A percentile compares a stretch with the other conserved stretches of the same genome.
Evolutionary conservation across 2,888 invertebrate genomes (phyloP).

Genomic region (Eupithecia abbreviata): DNA sequence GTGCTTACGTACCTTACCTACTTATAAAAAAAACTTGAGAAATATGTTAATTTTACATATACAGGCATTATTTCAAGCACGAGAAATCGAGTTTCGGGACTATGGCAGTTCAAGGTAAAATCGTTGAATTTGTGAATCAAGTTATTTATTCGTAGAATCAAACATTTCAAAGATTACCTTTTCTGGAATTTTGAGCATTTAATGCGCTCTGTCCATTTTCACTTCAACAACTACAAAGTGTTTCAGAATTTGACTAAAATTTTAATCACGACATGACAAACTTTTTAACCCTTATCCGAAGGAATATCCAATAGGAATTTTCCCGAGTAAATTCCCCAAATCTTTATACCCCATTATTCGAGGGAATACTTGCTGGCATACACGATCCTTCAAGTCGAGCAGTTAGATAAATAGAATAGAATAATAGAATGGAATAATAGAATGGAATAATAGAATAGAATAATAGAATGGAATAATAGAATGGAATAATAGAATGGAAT

Average conservation of each 20-base stretch:
- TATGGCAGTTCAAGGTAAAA: neutral
- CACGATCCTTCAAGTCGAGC: neutral
- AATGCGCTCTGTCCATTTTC: neutral
- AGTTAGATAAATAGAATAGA: neutral
- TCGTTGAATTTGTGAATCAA: neutral
- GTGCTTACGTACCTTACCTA: no score
- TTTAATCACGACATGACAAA: constrained; percentile 2
- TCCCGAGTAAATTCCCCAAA: constrained; percentile 22
- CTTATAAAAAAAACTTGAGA: no score
- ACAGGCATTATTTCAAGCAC: neutral
- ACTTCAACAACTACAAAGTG: neutral
- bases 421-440: no score
- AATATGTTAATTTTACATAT: no score
- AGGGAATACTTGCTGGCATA: constrained; percentile 14
- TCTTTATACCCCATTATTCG: constrained; percentile 24
- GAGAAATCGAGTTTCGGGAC: neutral
- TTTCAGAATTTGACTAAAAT: constrained; percentile 1
- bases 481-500: no score
- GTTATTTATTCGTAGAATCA: neutral
- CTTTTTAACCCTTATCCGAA: constrained; percentile 6
- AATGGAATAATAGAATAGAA: no score
- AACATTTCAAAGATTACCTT: neutral
- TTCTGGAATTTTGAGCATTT: neutral
- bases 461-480: no score
- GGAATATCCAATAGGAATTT: constrained; percentile 11